phyloP scores from a whole-genome alignment of 2,888 invertebrate species.

The Myopa testacea region DNA sequence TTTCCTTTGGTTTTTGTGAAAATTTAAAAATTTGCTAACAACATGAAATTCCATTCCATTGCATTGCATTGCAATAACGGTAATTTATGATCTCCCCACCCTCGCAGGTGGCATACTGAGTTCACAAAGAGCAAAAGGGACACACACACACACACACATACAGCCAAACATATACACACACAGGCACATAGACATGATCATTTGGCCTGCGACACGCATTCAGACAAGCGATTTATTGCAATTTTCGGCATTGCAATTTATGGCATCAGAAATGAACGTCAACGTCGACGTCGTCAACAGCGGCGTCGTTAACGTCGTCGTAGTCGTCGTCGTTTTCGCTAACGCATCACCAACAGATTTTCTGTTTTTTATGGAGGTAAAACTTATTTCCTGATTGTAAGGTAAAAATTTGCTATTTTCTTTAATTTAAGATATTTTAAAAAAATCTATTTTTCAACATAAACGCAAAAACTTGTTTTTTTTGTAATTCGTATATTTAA shows the following conservation, averaged over 20 bases:
- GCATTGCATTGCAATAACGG: constrained; percentile 36
- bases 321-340: not conserved
- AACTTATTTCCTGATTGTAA: too few species aligned
- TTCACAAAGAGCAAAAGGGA: not conserved
- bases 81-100: constrained; percentile 31
- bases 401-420: too few species aligned
- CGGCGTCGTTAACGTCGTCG: not conserved
- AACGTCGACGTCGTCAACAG: too few species aligned
- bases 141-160: constrained; percentile 12
- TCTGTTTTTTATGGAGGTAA: too few species aligned
- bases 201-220: constrained; percentile 26
- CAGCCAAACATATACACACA: constrained; percentile 1
- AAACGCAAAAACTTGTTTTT: too few species aligned
- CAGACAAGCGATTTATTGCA: constrained; percentile 17
- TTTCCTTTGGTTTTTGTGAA: constrained; percentile 1
- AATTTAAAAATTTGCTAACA: constrained; percentile 38
- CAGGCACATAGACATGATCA: constrained; percentile 20
- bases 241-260: not conserved
- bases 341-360: too few species aligned
- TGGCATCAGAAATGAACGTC: not conserved
- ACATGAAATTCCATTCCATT: constrained; percentile 27
- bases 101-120: not conserved
- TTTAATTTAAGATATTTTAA: too few species aligned
- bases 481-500: too few species aligned
- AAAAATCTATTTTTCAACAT: too few species aligned